Conservation (phyloP, 2,888 invertebrate genomes). For the Micoletzkya japonica region DNA sequence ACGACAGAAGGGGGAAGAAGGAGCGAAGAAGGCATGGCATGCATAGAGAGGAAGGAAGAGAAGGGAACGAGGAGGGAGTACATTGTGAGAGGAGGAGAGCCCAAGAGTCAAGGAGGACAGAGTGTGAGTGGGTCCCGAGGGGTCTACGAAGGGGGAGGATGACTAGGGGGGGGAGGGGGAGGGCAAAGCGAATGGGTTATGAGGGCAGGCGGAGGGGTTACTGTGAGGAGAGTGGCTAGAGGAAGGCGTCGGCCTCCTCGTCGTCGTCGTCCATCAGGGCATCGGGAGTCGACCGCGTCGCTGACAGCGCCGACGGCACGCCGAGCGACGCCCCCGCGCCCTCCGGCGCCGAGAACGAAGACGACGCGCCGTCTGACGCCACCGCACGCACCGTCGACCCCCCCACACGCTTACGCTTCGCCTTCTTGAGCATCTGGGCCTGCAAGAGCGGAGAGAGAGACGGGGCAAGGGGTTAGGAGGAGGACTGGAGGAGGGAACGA, state of each 20-base stretch:
- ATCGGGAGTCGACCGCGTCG: slow-evolving; percentile 57
- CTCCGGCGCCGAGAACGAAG: slow-evolving; percentile 34
- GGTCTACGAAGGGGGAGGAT: slow-evolving; percentile 7
- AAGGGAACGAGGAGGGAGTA: not conserved
- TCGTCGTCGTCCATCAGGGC: slow-evolving; percentile 51
- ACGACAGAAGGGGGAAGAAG: too few relatives aligned
- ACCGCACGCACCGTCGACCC: slow-evolving; percentile 47
- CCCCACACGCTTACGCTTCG: slow-evolving; percentile 70
- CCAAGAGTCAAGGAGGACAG: not conserved
- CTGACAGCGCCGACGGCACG: slow-evolving; percentile 42
- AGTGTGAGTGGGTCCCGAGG: not conserved
- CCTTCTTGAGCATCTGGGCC: slow-evolving; percentile 99
- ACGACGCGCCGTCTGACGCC: slow-evolving; percentile 49
- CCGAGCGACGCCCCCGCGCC: slow-evolving; percentile 43
- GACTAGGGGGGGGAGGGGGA: not conserved
- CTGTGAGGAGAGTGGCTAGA: slow-evolving; percentile 33
- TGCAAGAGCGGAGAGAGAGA: slow-evolving; percentile 65
- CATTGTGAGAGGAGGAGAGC: not conserved
- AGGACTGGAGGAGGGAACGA: not conserved
- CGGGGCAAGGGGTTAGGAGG: not conserved
- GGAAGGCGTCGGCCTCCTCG: slow-evolving; percentile 58
- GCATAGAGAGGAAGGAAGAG: slow-evolving; percentile 11
- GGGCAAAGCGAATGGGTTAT: slow-evolving; percentile 9
- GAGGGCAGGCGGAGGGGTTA: not conserved
- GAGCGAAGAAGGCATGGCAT: too few relatives aligned